Evolutionary conservation across 2,113 vertebrate genomes (phyloP).

Genomic region (Gallinago paraguaiae): DNA sequence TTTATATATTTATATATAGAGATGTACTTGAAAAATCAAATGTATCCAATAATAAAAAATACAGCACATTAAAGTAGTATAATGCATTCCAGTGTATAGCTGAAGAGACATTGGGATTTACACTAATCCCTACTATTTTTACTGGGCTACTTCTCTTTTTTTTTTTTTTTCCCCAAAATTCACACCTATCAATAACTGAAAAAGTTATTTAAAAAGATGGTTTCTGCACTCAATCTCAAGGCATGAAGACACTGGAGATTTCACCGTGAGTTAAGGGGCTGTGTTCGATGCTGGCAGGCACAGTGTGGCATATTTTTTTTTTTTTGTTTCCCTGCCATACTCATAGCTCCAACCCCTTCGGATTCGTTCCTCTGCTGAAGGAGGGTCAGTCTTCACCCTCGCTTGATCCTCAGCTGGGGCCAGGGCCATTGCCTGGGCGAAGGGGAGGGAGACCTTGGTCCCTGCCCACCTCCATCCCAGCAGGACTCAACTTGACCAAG

Average conservation of each 20-base stretch:
- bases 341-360: not conserved
- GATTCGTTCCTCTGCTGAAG: not conserved
- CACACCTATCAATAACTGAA: slow-evolving; percentile 63
- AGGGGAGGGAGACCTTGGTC: not conserved
- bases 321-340: slow-evolving; percentile 67
- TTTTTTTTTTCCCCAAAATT: not conserved
- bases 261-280: slow-evolving; percentile 59
- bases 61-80: slow-evolving; percentile 84
- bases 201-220: slow-evolving; percentile 53
- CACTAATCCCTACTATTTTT: slow-evolving; percentile 65
- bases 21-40: slow-evolving; percentile 84
- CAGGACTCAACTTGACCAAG: not conserved
- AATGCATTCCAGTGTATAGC: slow-evolving; percentile 84
- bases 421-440: not conserved
- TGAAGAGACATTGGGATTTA: slow-evolving; percentile 69
- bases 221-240: slow-evolving; percentile 63
- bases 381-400: slow-evolving; percentile 4
- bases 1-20: slow-evolving; percentile 79
- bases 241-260: slow-evolving; percentile 71
- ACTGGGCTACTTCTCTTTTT: slow-evolving; percentile 42
- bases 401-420: slow-evolving; percentile 7
- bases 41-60: slow-evolving; percentile 86
- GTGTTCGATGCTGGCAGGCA: slow-evolving; percentile 72
- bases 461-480: not conserved
- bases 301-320: slow-evolving; percentile 60